Evolutionary conservation across 2,888 invertebrate species (phyloP).

Genomic region (Lasiommata megera): DNA sequence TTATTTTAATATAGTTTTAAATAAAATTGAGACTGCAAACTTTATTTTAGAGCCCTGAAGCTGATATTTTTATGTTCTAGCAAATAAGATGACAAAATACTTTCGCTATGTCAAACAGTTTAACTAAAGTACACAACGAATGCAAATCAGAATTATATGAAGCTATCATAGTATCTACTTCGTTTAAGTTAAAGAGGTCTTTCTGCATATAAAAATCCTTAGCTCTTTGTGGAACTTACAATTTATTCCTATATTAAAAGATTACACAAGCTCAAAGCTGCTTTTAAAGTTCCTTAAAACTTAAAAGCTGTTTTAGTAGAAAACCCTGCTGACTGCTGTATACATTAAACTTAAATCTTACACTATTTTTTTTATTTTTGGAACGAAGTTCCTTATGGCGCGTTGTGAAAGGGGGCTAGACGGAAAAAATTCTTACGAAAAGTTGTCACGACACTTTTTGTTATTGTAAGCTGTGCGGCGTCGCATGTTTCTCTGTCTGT

Average conservation of each 20-base stretch:
- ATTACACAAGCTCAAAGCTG: slow-evolving; percentile 11
- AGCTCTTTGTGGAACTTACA: slow-evolving; percentile 8
- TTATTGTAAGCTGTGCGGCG: too few relatives aligned
- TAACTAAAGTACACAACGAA: background rate
- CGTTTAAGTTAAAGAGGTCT: background rate
- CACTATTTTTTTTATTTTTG: background rate
- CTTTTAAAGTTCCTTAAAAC: slow-evolving; percentile 11
- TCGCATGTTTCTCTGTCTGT: too few relatives aligned
- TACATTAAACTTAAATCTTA: background rate
- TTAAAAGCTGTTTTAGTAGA: slow-evolving; percentile 2
- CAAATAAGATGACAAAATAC: too few relatives aligned
- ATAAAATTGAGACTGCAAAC: too few relatives aligned
- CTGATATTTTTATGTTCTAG: too few relatives aligned
- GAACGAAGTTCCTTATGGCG: too few relatives aligned
- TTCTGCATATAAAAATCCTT: slow-evolving; percentile 9
- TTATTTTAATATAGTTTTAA: too few relatives aligned
- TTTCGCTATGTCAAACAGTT: too few relatives aligned
- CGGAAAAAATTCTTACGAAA: too few relatives aligned
- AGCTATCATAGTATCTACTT: background rate
- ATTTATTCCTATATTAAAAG: slow-evolving; percentile 12
- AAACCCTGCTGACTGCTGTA: background rate
- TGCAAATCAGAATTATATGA: background rate
- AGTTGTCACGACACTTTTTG: too few relatives aligned
- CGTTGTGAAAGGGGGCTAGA: too few relatives aligned
- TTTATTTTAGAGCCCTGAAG: too few relatives aligned